Evolutionary conservation across 1,140 invertebrate genomes (phyloP).

Genomic region (Nymphalis io): DNA sequence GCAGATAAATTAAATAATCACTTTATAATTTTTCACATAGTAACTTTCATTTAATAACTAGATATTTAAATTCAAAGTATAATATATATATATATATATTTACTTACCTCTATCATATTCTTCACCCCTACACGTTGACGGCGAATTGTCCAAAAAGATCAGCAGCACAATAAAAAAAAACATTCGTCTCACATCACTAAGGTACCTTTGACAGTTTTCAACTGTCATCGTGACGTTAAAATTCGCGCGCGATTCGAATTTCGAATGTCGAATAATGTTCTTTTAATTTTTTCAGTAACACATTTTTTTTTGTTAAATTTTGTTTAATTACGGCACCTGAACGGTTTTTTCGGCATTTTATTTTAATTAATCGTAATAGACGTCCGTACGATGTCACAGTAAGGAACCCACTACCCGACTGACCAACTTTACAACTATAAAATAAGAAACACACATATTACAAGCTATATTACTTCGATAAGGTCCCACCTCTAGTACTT

Average conservation of each 20-base stretch:
- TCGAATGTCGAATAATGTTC: slow-evolving; percentile 24
- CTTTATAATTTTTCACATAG: too few species aligned
- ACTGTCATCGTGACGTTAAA: slow-evolving; percentile 70
- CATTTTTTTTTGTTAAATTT: slow-evolving; percentile 50
- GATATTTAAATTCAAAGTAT: too few species aligned
- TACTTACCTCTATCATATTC: slow-evolving; percentile 62
- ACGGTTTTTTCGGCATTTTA: slow-evolving; percentile 62
- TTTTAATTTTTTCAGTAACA: slow-evolving; percentile 28
- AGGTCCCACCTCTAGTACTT: slow-evolving; percentile 50
- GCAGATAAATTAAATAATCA: not conserved
- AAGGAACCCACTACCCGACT: slow-evolving; percentile 75
- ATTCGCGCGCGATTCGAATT: slow-evolving; percentile 54
- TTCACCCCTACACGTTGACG: slow-evolving; percentile 51
- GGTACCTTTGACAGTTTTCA: slow-evolving; percentile 53
- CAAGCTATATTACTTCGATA: slow-evolving; percentile 47
- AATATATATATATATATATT: not conserved
- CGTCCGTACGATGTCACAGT: slow-evolving; percentile 51
- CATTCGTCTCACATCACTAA: slow-evolving; percentile 65
- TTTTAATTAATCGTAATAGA: slow-evolving; percentile 33
- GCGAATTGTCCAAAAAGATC: slow-evolving; percentile 60
- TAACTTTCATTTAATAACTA: too few species aligned
- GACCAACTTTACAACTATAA: slow-evolving; percentile 76
- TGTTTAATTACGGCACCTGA: slow-evolving; percentile 46
- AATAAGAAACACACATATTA: slow-evolving; percentile 79
- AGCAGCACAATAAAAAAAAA: slow-evolving; percentile 62